Percentiles rank a stretch among this genome's conserved stretches.
Evolutionary conservation across 2,888 invertebrate species (phyloP).

Genomic region (Dolichopus griseipennis): DNA sequence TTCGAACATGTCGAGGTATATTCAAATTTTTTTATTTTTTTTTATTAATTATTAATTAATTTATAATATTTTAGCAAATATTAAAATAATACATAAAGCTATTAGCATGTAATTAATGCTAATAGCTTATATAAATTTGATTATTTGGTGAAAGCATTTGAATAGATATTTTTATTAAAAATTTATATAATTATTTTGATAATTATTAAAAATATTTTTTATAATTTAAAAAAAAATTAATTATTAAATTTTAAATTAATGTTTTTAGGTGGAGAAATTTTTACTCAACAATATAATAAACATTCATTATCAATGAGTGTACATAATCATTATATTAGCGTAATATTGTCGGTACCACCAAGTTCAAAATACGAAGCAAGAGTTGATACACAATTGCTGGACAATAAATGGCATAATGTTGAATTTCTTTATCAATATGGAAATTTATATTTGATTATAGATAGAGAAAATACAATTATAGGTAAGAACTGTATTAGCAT

Average conservation of each 20-base stretch:
- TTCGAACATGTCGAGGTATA: constrained; percentile 69
- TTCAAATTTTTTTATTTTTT: constrained; percentile 19
- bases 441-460: constrained; percentile 40
- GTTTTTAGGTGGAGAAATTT: constrained; percentile 55
- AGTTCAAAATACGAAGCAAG: constrained; percentile 53
- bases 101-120: no score
- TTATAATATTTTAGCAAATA: background rate
- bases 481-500: no score
- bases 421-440: constrained; percentile 44
- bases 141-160: no score
- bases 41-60: no score
- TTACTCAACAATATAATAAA: constrained; percentile 59
- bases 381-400: constrained; percentile 58
- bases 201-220: constrained; percentile 7
- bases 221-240: constrained; percentile 7
- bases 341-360: constrained; percentile 51
- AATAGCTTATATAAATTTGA: no score
- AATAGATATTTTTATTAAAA: no score
- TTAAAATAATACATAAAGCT: no score
- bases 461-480: constrained; percentile 39
- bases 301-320: constrained; percentile 55
- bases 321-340: constrained; percentile 51
- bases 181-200: background rate
- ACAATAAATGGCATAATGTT: constrained; percentile 68
- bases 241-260: constrained; percentile 19